A percentile compares a stretch with the other conserved stretches of the same genome.
Evolutionary conservation across 2,888 invertebrate species (phyloP).

Genomic region (Trissoscelio sp.): DNA sequence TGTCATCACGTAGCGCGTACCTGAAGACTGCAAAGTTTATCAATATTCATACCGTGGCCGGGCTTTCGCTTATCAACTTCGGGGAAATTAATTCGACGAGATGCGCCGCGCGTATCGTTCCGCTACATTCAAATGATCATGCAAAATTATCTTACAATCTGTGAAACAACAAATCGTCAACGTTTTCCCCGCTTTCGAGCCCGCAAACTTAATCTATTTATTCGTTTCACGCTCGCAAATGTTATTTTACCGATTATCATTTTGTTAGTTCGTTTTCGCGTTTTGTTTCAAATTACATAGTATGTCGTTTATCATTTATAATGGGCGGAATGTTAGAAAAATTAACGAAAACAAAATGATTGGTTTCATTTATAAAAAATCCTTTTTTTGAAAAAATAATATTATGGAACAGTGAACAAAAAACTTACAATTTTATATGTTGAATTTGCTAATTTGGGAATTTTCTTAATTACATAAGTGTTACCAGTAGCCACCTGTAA

Average conservation of each 20-base stretch:
- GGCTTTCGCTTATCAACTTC: conserved; percentile 72
- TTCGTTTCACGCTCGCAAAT: conserved; percentile 38
- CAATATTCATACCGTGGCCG: conserved; percentile 71
- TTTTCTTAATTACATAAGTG: background rate
- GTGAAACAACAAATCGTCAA: conserved; percentile 43
- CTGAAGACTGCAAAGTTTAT: conserved; percentile 69
- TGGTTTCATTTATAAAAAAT: too few relatives aligned
- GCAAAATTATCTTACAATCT: conserved; percentile 62
- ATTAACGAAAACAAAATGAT: too few relatives aligned
- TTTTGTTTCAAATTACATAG: conserved; percentile 15
- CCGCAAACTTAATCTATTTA: conserved; percentile 52
- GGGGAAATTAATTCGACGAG: conserved; percentile 75
- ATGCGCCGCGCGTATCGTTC: conserved; percentile 36
- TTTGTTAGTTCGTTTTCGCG: conserved; percentile 26
- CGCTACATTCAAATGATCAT: conserved; percentile 50
- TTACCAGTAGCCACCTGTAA: conserved; percentile 30
- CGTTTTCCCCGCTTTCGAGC: conserved; percentile 17
- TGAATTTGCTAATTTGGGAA: too few relatives aligned
- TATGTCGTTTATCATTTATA: conserved; percentile 29
- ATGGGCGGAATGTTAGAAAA: background rate
- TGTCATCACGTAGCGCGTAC: conserved; percentile 29
- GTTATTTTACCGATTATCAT: conserved; percentile 37
- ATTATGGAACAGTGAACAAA: too few relatives aligned
- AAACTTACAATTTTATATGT: too few relatives aligned
- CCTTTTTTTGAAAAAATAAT: too few relatives aligned